A percentile compares a stretch with the other conserved stretches of the same genome.
These are phyloP conservation scores for Junco hyemalis DNA, from an alignment of 2,113 vertebrate species.

Conservation along the genomic window DNA sequence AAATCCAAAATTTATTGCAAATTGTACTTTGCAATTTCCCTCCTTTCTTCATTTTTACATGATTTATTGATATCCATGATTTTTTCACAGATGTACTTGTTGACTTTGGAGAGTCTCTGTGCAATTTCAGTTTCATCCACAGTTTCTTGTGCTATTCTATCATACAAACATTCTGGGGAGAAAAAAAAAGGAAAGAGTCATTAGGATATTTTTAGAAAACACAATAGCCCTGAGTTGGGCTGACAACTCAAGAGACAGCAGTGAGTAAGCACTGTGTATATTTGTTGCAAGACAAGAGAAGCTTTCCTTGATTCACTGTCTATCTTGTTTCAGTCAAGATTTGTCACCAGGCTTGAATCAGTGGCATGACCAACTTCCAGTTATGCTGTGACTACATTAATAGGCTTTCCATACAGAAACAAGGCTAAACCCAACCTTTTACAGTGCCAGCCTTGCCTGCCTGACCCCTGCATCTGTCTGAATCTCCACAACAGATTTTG, in stretches of 20 bases:
- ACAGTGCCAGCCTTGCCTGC: not conserved
- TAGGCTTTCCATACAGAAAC: not conserved
- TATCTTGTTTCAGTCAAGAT: not conserved
- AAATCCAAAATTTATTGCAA: conserved; percentile 84
- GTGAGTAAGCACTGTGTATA: not conserved
- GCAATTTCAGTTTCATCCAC: conserved; percentile 98
- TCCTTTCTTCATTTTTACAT: conserved; percentile 98
- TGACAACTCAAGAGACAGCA: not conserved
- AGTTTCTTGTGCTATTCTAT: conserved; percentile 98
- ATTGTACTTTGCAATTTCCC: conserved; percentile 91
- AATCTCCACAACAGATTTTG: not conserved
- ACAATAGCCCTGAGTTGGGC: not conserved
- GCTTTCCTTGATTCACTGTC: not conserved
- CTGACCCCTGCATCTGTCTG: not conserved
- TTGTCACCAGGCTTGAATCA: not conserved
- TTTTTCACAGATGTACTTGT: conserved; percentile 99
- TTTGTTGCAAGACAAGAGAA: not conserved
- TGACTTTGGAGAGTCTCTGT: conserved; percentile 99
- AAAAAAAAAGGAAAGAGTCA: conserved; percentile 32
- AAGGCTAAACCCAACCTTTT: not conserved
- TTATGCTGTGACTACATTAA: conserved; percentile 26
- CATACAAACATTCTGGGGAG: conserved; percentile 94
- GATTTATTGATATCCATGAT: conserved; percentile 99
- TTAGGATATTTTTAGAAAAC: conserved; percentile 52
- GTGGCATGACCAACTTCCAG: conserved; percentile 12